phyloP scores from a whole-genome alignment of 2,888 invertebrate species.

The Keiferia lycopersicella region DNA sequence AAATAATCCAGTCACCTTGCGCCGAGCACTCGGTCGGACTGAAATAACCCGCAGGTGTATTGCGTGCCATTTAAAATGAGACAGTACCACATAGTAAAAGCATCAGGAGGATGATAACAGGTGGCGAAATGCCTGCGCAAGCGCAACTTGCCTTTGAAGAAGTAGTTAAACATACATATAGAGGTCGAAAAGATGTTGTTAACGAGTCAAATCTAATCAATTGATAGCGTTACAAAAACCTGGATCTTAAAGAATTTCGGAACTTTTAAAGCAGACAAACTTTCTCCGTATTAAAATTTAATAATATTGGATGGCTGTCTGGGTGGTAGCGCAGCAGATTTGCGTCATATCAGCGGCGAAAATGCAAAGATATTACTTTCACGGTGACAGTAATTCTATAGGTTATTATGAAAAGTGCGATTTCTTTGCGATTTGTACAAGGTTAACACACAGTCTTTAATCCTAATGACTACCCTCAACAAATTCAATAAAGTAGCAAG shows the following conservation, averaged over 20 bases:
- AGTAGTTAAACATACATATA: too few species aligned
- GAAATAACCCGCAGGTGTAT: constrained; percentile 76
- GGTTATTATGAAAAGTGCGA: too few species aligned
- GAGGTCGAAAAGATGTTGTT: too few species aligned
- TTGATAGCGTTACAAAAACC: neutral
- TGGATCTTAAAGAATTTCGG: neutral
- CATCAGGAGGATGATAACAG: constrained; percentile 35
- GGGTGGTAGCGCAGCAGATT: constrained; percentile 10
- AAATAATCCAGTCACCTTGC: constrained; percentile 78
- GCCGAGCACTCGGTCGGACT: constrained; percentile 64
- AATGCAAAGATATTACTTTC: neutral
- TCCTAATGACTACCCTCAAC: neutral
- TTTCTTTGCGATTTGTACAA: too few species aligned
- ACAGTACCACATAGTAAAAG: constrained; percentile 37
- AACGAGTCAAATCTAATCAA: too few species aligned
- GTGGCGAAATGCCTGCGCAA: neutral
- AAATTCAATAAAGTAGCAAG: neutral
- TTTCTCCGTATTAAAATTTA: neutral
- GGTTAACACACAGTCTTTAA: neutral
- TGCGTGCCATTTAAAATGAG: constrained; percentile 54
- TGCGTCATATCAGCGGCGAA: neutral
- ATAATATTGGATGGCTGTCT: neutral
- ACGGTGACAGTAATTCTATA: neutral
- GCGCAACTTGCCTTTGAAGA: neutral
- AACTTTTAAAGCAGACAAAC: neutral